Evolutionary conservation across 2,888 invertebrate genomes (phyloP), one percentile per base, ranked within the genome.

Genomic region (Caenorhabditis sp.): DNA sequence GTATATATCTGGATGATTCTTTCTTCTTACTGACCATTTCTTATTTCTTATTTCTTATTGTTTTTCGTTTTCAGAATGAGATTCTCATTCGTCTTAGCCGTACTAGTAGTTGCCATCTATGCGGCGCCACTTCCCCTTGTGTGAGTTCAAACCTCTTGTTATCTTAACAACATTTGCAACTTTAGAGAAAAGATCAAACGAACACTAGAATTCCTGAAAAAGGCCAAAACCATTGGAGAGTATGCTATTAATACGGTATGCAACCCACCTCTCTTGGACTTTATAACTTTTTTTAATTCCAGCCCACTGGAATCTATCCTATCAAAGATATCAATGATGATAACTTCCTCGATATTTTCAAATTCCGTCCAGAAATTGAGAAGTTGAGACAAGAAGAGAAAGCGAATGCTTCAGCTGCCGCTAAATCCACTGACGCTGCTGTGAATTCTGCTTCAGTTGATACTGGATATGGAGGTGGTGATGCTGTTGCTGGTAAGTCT

Each of bases 251-350:
- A 86, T 61, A 87, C 87, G 76, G 86, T 87, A 63, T 1, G 26
- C 61, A n/a, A 38, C 19, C 2, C 6, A 6, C 12, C 12, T 68
- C 16, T 14, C 35, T 24, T 41, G 7, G 68, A 16, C 19, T 44
- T 35, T 8, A 14, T 14, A n/a, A 8, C 12, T 59, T 41, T 38
- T 44, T 24, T 14, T 38, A 6, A 19, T 81, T 86, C 73, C 38
- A 87, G 86, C 87, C 87, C n/a, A 87, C 83, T 51, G 87, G 87
- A 76, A 84, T 87, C 81, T 87, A 84, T 61, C 87, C 87, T 10
- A 85, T 87, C 77, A 86, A 84, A 56, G 86, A 87, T 54, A 87
- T 87, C 68, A 85, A 82, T 64, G 87, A 87, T 44, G 82, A 84
- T 47, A 87, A 86, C 79, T 83, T 87, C 66, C 73, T 85, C 10